Evolutionary conservation across 2,797 vertebrate genomes (phyloP).

Genomic region (Poeciliopsis gracilis): DNA sequence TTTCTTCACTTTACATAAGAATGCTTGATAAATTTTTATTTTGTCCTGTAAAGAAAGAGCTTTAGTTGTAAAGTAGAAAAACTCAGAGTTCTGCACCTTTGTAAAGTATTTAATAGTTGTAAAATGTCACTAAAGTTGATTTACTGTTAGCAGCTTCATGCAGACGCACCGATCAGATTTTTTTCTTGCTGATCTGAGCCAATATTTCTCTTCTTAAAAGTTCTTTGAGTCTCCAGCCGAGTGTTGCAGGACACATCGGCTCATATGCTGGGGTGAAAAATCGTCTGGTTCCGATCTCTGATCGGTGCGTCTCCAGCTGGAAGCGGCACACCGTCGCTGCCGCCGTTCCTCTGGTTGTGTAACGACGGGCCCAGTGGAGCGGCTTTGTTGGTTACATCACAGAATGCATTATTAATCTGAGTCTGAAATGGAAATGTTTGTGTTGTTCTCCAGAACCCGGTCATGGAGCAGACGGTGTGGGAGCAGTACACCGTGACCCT

Average conservation of each 20-base stretch:
- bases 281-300: neutral
- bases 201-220: neutral
- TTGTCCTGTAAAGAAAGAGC: neutral
- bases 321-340: neutral
- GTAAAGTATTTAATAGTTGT: neutral
- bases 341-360: constrained; percentile 39
- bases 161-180: neutral
- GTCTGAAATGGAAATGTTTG: constrained; percentile 45
- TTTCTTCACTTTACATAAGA: neutral
- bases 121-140: neutral
- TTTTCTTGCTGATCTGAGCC: neutral
- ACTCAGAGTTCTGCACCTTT: neutral
- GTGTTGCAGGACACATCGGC: neutral
- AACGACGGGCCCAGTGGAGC: constrained; percentile 39
- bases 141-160: neutral
- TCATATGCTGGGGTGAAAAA: neutral
- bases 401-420: constrained; percentile 64
- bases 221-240: neutral
- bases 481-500: constrained; percentile 97
- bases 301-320: neutral
- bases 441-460: constrained; percentile 82
- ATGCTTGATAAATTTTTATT: neutral
- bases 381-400: constrained; percentile 54
- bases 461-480: constrained; percentile 97
- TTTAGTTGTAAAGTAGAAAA: neutral